Base-by-base conservation (phyloP, 2,113 vertebrate species). In the Pelmatolapia mariae region DNA sequence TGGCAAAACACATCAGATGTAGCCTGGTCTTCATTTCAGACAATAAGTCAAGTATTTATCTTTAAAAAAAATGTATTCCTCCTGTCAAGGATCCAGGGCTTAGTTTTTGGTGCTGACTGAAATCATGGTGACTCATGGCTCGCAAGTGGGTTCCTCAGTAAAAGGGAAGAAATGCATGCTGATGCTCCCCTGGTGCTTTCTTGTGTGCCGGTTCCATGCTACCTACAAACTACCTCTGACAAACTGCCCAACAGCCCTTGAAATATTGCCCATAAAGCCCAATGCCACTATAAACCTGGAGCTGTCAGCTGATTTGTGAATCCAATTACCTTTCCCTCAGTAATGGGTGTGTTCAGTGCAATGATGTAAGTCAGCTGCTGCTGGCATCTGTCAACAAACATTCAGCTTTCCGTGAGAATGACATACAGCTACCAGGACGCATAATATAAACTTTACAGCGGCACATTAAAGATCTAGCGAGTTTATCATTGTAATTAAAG, bases 301-400 rank as follows among this genome's bases (percentile, higher is more conserved):
- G 86, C 89, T 88, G 87, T 93, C 93, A 89, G 87, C 93, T 95
- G 95, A 96, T 96, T 96, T 96, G 94, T 96, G 95, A 95, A 96
- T 95, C 94, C 93, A 95, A 95, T 96, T 96, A 96, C 92, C 40
- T 89, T 87, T 84, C 53, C 68, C 81, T 88, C 91, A 93, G 86
- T 96, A 95, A 96, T 95, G 93, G 93, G 79, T 90, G 88, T 95
- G 95, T 95, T 96, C 90, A 92, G 89, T 80, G 89, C 82, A 90
- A 93, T 95, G 93, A 95, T 95, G 87, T 93, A 91, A 95, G 92
- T 92, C 94, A 90, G 86, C 82, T 93, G 86, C 68, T 87, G 90
- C 89, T 88, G 90, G 87, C 88, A 89, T 92, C 90, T 92, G 92
- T 94, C 90, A 92, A 76, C 89, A 89, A 82, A 88, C 71, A 89